Percentiles rank a stretch among this genome's conserved stretches.
phyloP scores from a whole-genome alignment of 2,113 vertebrate genomes.

The Periophthalmus modestus region DNA sequence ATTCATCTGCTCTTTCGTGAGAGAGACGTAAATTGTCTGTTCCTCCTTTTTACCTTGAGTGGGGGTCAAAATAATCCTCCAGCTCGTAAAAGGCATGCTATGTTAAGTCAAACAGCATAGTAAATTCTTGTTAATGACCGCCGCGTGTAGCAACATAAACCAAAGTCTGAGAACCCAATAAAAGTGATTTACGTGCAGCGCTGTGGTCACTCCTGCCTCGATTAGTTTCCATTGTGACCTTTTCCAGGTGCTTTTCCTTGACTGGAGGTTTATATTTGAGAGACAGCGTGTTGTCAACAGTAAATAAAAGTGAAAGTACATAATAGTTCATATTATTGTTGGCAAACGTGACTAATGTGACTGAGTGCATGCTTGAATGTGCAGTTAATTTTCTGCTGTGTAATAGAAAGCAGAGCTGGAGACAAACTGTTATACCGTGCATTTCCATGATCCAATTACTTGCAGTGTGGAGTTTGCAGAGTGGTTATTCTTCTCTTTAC shows the following conservation, averaged over 20 bases:
- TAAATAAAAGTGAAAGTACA: slow-evolving; percentile 11
- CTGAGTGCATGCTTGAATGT: background rate
- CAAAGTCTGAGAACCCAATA: slow-evolving; percentile 2
- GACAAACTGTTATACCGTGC: background rate
- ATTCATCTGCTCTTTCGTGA: slow-evolving; percentile 1
- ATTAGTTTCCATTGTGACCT: slow-evolving; percentile 14
- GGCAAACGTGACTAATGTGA: slow-evolving; percentile 11
- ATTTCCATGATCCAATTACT: background rate
- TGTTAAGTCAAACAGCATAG: slow-evolving; percentile 14
- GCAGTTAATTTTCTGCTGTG: background rate
- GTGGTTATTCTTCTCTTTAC: background rate
- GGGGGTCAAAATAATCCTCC: slow-evolving; percentile 20
- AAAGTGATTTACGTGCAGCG: slow-evolving; percentile 12
- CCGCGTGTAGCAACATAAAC: background rate
- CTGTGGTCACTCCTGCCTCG: background rate
- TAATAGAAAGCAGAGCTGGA: background rate
- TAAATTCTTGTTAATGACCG: slow-evolving; percentile 28
- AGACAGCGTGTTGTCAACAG: background rate
- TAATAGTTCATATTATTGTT: background rate
- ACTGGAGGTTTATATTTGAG: background rate
- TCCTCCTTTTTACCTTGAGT: slow-evolving; percentile 24
- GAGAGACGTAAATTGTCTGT: slow-evolving; percentile 29
- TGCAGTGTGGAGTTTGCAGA: background rate
- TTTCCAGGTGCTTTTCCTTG: background rate
- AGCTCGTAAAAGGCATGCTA: slow-evolving; percentile 24